Evolutionary conservation across 2,888 invertebrate species (phyloP).

Genomic region (Aleiodes leptofemur): DNA sequence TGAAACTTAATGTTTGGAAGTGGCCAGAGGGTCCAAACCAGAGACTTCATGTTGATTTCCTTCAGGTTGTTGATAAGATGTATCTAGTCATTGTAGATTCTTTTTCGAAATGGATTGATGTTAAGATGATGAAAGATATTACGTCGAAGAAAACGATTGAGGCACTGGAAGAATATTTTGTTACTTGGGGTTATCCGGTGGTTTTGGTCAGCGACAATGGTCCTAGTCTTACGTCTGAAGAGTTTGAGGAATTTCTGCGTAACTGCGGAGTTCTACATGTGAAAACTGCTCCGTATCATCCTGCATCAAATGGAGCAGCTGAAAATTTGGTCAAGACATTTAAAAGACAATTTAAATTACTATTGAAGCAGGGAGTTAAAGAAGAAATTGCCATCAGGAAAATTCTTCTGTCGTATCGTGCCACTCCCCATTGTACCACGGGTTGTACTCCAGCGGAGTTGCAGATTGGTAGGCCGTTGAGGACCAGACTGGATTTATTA

Average conservation of each 20-base stretch:
- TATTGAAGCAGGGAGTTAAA: slow-evolving; percentile 10
- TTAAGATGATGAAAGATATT: slow-evolving; percentile 44
- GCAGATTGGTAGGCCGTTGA: background rate
- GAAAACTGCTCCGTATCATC: slow-evolving; percentile 39
- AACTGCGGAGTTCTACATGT: slow-evolving; percentile 34
- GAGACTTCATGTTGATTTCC: slow-evolving; percentile 31
- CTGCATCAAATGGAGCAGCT: slow-evolving; percentile 45
- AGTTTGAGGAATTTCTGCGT: slow-evolving; percentile 37
- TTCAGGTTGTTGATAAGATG: slow-evolving; percentile 44
- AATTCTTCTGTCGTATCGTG: no score
- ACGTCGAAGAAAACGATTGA: slow-evolving; percentile 21
- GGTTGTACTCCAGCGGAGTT: slow-evolving; percentile 44
- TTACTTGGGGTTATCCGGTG: slow-evolving; percentile 7
- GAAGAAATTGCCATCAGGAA: no score
- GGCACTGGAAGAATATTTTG: slow-evolving; percentile 4
- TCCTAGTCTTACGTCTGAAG: slow-evolving; percentile 2
- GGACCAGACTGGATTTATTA: no score
- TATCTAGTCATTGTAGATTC: slow-evolving; percentile 54
- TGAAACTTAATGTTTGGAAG: slow-evolving; percentile 33
- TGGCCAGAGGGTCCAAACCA: slow-evolving; percentile 38
- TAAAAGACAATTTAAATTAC: slow-evolving; percentile 44
- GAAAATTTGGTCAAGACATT: slow-evolving; percentile 29
- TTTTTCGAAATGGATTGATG: slow-evolving; percentile 56
- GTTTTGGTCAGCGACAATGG: slow-evolving; percentile 14
- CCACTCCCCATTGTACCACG: slow-evolving; percentile 40